Evolutionary conservation across 2,113 vertebrate species (phyloP).

Genomic region (Semicossyphus pulcher): DNA sequence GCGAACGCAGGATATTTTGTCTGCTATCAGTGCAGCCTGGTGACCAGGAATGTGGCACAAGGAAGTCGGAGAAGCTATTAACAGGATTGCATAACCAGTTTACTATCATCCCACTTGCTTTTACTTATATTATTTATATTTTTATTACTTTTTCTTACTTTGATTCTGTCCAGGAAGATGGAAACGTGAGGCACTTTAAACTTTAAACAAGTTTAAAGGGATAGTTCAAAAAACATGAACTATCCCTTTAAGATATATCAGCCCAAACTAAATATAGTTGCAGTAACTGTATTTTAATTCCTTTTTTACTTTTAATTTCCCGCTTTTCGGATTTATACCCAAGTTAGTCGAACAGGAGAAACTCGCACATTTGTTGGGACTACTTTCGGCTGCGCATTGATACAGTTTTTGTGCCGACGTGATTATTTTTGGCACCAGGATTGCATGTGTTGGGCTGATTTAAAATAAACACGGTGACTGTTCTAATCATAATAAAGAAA

Average conservation of each 20-base stretch:
- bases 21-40: neutral
- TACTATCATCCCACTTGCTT: too few relatives aligned
- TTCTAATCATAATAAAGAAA: neutral
- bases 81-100: neutral
- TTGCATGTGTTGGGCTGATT: neutral
- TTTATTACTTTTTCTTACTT: too few relatives aligned
- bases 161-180: too few relatives aligned
- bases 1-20: conserved; percentile 29
- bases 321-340: neutral
- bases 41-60: conserved; percentile 3
- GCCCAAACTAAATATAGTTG: neutral
- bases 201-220: too few relatives aligned
- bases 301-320: conserved; percentile 5
- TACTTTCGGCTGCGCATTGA: neutral
- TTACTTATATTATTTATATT: too few relatives aligned
- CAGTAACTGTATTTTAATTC: neutral
- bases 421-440: neutral
- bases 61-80: conserved; percentile 8
- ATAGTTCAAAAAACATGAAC: too few relatives aligned
- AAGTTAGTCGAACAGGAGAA: neutral
- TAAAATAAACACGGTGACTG: neutral
- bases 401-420: neutral
- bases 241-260: too few relatives aligned
- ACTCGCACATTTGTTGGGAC: neutral
- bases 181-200: too few relatives aligned